Evolutionary conservation across 1,140 invertebrate species (phyloP), one percentile per base, ranked within the genome.

Genomic region (Limonius californicus): DNA sequence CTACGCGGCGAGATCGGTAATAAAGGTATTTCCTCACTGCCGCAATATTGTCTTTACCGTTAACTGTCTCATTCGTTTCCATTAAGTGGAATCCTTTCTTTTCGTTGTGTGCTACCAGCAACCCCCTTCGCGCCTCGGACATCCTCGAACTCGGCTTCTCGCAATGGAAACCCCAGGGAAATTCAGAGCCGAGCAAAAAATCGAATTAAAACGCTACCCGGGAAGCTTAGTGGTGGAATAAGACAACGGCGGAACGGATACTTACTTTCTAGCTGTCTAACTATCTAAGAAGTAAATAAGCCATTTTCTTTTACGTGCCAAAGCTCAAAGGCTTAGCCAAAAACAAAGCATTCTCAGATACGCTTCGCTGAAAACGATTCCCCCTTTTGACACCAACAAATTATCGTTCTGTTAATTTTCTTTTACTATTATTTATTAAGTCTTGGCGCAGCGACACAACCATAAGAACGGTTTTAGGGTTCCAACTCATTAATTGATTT

Each of bases 51-150:
- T 66, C 64, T 65, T 60, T 66, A 54, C 60, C 8, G 55, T 57
- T 60, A 62, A 43, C 60, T n/a, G 55, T 57, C 54, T 57, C 61
- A 63, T 66, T 66, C 64, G 54, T 66, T 66, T 60, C 62, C 61
- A 63, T 66, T 66, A 66, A 66, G 62, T 57, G 57, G 57, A 66
- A 59, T 66, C 64, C 62, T 66, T 65, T 55, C 64, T 27, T 66
- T 66, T 54, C 61, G 59, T 59, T 61, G 21, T 21, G 55, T n/a
- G n/a, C 57, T 67, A 53, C 39, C 57, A 39, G 62, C 63, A 61
- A 47, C 47, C 62, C 54, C 59, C 65, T 61, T 64, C 57, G 42
- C 45, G 39, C 42, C 59, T 61, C 65, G 45, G 57, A 50, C 58
- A 61, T 47, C 57, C 56, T 57, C 56, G 14, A 42, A 55, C 42